Conservation (phyloP, 2,797 vertebrate species). For the Galagoides demidoff region DNA sequence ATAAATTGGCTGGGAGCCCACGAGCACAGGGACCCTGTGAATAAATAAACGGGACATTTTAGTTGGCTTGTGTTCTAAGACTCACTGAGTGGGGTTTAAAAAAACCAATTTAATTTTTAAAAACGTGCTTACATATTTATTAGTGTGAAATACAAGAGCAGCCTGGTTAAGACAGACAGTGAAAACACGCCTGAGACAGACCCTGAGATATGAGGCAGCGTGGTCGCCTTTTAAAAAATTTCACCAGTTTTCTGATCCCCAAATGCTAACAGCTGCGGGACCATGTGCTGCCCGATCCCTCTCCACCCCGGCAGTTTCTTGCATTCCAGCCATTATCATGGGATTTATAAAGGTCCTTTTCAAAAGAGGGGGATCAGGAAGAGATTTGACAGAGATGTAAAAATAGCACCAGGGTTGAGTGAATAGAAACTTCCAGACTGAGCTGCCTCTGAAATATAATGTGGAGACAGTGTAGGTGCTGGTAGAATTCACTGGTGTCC, state of each 20-base stretch:
- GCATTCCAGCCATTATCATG: slow-evolving; percentile 46
- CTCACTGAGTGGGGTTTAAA: not conserved
- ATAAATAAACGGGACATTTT: not conserved
- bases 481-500: not conserved
- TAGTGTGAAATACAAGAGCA: not conserved
- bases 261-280: slow-evolving; percentile 51
- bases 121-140: not conserved
- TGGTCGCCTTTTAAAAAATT: not conserved
- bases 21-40: not conserved
- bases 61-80: not conserved
- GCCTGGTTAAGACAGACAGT: not conserved
- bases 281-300: not conserved
- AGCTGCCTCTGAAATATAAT: slow-evolving; percentile 41
- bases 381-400: slow-evolving; percentile 55
- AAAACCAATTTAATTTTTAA: not conserved
- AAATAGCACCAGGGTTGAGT: slow-evolving; percentile 25
- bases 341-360: slow-evolving; percentile 63
- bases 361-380: slow-evolving; percentile 64
- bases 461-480: not conserved
- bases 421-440: not conserved
- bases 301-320: not conserved
- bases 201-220: not conserved
- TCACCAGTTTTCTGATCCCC: not conserved
- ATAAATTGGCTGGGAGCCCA: not conserved
- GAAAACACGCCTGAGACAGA: not conserved